Conservation (phyloP, 2,113 vertebrate genomes). For the Malurus cyaneus region DNA sequence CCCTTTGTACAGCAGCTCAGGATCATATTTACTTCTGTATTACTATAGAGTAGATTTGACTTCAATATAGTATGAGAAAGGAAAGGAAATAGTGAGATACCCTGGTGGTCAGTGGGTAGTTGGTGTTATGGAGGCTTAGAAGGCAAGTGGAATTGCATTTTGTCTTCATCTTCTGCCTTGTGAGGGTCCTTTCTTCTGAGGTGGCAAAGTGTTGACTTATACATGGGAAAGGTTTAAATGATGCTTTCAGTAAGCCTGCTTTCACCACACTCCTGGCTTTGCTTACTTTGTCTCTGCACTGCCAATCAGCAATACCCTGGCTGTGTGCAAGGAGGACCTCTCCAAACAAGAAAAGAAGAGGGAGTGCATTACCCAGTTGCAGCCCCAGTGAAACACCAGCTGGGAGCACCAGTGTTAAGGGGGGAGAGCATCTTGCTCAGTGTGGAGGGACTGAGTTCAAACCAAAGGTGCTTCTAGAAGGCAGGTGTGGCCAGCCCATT, state of each 20-base stretch:
- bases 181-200: background rate
- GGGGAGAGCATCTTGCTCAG: background rate
- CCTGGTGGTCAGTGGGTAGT: background rate
- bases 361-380: background rate
- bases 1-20: background rate
- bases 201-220: background rate
- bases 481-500: background rate
- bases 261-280: background rate
- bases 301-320: fast-evolving
- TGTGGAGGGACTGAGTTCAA: background rate
- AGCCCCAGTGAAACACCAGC: background rate
- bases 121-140: background rate
- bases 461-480: background rate
- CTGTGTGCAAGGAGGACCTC: background rate
- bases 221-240: background rate
- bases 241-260: background rate
- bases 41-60: background rate
- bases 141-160: background rate
- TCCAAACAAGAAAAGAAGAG: background rate
- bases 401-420: background rate
- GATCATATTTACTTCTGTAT: background rate
- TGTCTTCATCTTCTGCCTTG: background rate
- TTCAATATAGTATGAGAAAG: background rate
- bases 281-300: background rate
- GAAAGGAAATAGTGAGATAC: background rate